Evolutionary conservation across 2,113 vertebrate genomes (phyloP), one percentile per base, ranked within the genome.

Genomic region (Gila orcuttii): DNA sequence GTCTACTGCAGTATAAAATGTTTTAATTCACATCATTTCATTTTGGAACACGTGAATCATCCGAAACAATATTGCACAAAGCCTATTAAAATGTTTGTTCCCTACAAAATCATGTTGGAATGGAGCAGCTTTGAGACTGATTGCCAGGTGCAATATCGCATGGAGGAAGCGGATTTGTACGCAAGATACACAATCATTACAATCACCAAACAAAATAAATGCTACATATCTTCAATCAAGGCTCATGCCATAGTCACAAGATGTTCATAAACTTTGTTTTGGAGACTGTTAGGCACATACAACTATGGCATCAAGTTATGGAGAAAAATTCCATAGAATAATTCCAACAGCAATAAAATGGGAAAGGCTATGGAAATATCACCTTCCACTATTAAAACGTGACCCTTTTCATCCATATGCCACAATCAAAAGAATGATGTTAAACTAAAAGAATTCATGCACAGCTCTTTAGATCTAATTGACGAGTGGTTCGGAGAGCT

Each of bases 41-140:
- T 85, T 81, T 85, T 68, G 36, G 82, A 88, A 85, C 28, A 85
- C 6, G 64, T 57, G 47, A 62, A 45, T 81, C 82, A 77, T 90
- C 52, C 82, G 66, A 64, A 88, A 78, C 69, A 36, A 83, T 88
- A 90, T 90, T 90, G 89, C 89, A 90, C 87, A 90, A 90, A 60
- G n/a, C 76, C 64, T 84, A 77, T 66, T 55, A 86, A 77, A 84
- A 50, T 23, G 62, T 69, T 74, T 88, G 83, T 79, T 85, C 68
- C 79, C 82, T 69, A 88, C 76, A 87, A 80, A 73, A 79, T 86
- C 80, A 86, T 82, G 81, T 82, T 84, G 86, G 84, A 87, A 88
- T 85, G 74, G 62, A 90, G 87, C 87, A 88, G 89, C 85, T 80
- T 88, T 52, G 69, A 78, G 68, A 73, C 80, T 85, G 87, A 88